A percentile compares a stretch with the other conserved stretches of the same genome.
These are phyloP conservation scores for Cancer borealis DNA, from an alignment of 2,888 invertebrate genomes.

Conservation along the genomic window DNA sequence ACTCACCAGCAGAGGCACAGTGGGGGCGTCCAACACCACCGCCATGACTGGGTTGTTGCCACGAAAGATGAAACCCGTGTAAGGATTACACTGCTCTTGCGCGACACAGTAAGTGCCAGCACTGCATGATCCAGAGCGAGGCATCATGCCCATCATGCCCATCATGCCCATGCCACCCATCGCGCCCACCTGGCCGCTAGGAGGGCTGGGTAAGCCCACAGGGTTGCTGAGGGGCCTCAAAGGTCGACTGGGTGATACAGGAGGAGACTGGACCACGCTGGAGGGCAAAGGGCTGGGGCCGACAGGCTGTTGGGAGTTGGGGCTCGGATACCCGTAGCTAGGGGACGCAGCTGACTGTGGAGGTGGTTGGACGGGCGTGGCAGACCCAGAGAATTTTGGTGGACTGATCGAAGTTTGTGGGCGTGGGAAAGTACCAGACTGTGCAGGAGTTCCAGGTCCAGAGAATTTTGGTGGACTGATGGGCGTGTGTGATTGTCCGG, in stretches of 20 bases:
- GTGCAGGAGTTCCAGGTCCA: neutral
- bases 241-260: constrained; percentile 51
- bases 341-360: neutral
- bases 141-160: constrained; percentile 51
- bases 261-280: constrained; percentile 39
- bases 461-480: constrained; percentile 21
- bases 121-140: constrained; percentile 70
- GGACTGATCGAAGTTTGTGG: neutral
- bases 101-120: constrained; percentile 76
- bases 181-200: constrained; percentile 51
- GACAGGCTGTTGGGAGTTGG: neutral
- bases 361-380: neutral
- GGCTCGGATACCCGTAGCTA: neutral
- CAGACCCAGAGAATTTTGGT: no score
- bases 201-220: constrained; percentile 56
- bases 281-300: constrained; percentile 50
- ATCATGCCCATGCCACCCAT: constrained; percentile 68
- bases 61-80: constrained; percentile 76
- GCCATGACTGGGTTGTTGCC: constrained; percentile 68
- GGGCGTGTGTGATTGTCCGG: neutral
- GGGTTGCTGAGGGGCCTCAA: constrained; percentile 55
- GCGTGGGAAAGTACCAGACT: neutral
- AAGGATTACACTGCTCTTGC: constrained; percentile 73
- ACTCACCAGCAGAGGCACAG: constrained; percentile 74
- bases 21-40: constrained; percentile 71